Conservation (phyloP, 2,797 vertebrate species). For the Arctocebus calabarensis region DNA sequence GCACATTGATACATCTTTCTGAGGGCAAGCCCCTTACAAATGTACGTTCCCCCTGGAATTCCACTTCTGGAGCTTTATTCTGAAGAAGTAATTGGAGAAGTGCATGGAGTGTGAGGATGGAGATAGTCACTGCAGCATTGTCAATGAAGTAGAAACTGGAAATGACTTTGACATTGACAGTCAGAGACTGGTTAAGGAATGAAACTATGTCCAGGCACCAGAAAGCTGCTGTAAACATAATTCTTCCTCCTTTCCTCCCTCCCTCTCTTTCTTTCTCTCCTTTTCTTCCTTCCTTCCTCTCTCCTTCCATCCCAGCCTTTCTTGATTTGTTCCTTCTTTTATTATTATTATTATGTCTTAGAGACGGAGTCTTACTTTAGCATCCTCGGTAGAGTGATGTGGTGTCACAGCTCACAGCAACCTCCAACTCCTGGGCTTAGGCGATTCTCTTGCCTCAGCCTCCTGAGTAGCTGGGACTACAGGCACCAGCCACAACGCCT, state of each 20-base stretch:
- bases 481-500: too few relatives aligned
- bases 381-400: too few relatives aligned
- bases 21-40: neutral
- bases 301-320: too few relatives aligned
- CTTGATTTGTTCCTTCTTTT: accelerated
- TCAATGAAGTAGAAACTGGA: accelerated
- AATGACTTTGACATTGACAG: accelerated
- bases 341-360: too few relatives aligned
- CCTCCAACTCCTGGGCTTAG: too few relatives aligned
- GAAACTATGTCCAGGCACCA: accelerated
- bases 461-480: too few relatives aligned
- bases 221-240: neutral
- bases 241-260: neutral
- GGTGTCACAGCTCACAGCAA: too few relatives aligned
- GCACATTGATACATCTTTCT: neutral
- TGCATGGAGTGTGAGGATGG: neutral
- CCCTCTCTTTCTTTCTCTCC: accelerated
- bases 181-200: neutral
- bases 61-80: neutral
- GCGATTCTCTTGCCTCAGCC: too few relatives aligned
- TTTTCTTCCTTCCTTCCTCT: neutral
- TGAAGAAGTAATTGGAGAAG: neutral
- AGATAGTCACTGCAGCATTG: neutral
- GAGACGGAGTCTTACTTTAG: too few relatives aligned
- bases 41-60: too few relatives aligned